A percentile compares a stretch with the other conserved stretches of the same genome.
Conservation (phyloP, 2,797 vertebrate genomes). For the Coccyzus lansbergi region DNA sequence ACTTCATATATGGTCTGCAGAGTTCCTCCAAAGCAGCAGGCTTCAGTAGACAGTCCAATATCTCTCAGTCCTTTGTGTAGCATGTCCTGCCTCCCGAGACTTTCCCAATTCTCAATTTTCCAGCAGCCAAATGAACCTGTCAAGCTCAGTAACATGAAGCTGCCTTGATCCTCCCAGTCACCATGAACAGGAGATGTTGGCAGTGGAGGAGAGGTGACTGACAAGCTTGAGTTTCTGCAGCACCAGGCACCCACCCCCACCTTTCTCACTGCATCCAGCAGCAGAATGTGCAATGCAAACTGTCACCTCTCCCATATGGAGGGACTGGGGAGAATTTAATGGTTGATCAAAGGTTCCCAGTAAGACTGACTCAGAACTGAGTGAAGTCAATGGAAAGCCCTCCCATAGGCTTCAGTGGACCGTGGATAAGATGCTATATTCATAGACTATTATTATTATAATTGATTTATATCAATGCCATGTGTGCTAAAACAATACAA, state of each 20-base stretch:
- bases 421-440: constrained; percentile 55
- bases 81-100: not conserved
- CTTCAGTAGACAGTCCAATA: not conserved
- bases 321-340: not conserved
- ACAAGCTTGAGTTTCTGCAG: not conserved
- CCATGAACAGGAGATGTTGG: not conserved
- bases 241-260: not conserved
- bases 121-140: not conserved
- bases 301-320: constrained; percentile 1
- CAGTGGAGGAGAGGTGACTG: accelerated
- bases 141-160: not conserved
- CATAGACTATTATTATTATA: constrained; percentile 58
- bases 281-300: not conserved
- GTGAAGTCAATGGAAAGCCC: constrained; percentile 42
- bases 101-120: not conserved
- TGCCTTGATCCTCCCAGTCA: accelerated
- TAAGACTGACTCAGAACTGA: constrained; percentile 19
- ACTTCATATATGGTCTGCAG: not conserved
- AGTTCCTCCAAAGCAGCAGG: not conserved
- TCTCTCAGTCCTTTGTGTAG: not conserved
- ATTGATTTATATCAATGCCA: constrained; percentile 73
- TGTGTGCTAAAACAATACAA: constrained; percentile 70
- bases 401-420: constrained; percentile 42
- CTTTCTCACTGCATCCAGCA: not conserved
- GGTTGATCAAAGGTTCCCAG: constrained; percentile 42